A percentile compares a stretch with the other conserved stretches of the same genome.
Conservation (phyloP, 2,113 vertebrate genomes). For the Sinocyclocheilus anshuiensis region DNA sequence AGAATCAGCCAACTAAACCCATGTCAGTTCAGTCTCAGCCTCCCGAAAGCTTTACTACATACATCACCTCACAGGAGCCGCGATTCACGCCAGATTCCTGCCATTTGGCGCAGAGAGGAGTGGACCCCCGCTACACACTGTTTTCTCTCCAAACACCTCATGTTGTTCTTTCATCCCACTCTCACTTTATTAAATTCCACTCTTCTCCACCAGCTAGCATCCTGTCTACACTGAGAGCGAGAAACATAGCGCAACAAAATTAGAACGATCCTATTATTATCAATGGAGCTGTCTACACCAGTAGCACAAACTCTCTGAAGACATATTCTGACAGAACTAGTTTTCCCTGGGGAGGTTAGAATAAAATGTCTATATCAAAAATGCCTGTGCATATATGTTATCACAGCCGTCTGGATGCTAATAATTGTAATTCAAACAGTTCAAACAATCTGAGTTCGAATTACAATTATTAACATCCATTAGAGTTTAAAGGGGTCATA, state of each 20-base stretch:
- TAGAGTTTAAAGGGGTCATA: neutral
- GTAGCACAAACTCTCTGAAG: neutral
- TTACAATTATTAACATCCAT: neutral
- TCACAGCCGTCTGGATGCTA: neutral
- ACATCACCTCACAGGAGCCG: conserved; percentile 64
- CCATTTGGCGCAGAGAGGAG: conserved; percentile 56
- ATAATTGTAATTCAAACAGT: neutral
- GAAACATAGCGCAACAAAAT: neutral
- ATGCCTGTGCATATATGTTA: neutral
- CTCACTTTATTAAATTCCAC: conserved; percentile 62
- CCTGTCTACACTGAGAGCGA: neutral
- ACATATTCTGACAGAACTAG: neutral
- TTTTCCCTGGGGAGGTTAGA: neutral
- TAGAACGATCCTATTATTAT: neutral
- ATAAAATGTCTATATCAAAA: neutral
- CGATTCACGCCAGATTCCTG: conserved; percentile 53
- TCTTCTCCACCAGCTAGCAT: conserved; percentile 37
- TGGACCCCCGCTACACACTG: conserved; percentile 54
- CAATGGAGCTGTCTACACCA: neutral
- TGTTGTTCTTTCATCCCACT: conserved; percentile 63
- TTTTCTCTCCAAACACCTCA: conserved; percentile 66
- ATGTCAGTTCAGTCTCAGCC: conserved; percentile 41
- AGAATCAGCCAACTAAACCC: conserved; percentile 24
- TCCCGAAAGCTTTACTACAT: conserved; percentile 50
- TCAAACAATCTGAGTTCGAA: neutral